These are phyloP conservation scores for Oncorhynchus tshawytscha DNA, from an alignment of 2,113 vertebrate species.

Conservation along the genomic window DNA sequence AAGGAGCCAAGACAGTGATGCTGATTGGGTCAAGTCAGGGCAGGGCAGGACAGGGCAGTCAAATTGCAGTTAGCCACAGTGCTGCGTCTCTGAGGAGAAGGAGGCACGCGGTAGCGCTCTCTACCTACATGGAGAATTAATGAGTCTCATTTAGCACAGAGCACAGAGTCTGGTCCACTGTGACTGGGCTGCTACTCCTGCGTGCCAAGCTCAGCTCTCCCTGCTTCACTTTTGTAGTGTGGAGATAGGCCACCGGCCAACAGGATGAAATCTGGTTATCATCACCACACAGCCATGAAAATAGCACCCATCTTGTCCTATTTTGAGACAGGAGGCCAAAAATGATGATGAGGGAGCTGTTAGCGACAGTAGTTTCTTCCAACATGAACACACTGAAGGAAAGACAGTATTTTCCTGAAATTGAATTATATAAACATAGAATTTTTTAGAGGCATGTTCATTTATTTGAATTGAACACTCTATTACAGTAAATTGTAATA, in stretches of 20 bases:
- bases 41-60: background rate
- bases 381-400: background rate
- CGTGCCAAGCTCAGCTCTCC: slow-evolving; percentile 49
- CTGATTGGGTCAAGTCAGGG: slow-evolving; percentile 34
- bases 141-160: slow-evolving; percentile 65
- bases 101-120: slow-evolving; percentile 45
- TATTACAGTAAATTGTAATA: background rate
- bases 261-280: slow-evolving; percentile 62
- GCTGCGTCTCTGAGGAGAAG: slow-evolving; percentile 37
- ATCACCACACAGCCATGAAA: slow-evolving; percentile 53
- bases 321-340: slow-evolving; percentile 31
- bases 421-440: background rate
- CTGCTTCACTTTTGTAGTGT: slow-evolving; percentile 42
- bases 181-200: slow-evolving; percentile 49
- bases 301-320: slow-evolving; percentile 42
- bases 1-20: slow-evolving; percentile 1
- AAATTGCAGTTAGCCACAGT: background rate
- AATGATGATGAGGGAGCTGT: slow-evolving; percentile 13
- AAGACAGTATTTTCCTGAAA: slow-evolving; percentile 9
- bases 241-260: slow-evolving; percentile 57
- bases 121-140: slow-evolving; percentile 62
- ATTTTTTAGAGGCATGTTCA: slow-evolving; percentile 12
- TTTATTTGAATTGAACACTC: slow-evolving; percentile 27
- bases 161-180: slow-evolving; percentile 52
- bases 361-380: background rate